These are phyloP conservation scores for Trachelus iudaicus DNA, from an alignment of 2,888 invertebrate species.

Conservation along the genomic window DNA sequence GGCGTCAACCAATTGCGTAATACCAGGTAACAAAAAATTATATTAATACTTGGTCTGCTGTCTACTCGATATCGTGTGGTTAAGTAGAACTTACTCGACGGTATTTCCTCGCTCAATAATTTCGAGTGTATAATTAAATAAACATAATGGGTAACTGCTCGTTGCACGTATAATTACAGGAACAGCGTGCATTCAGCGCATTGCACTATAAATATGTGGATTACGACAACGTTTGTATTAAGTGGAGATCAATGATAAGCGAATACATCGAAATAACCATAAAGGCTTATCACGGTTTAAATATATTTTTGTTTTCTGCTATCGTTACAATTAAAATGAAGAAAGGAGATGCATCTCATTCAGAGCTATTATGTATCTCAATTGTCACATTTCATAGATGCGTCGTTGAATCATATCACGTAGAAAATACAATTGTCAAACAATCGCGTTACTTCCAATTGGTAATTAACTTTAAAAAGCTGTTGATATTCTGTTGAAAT, in stretches of 20 bases:
- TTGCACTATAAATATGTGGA: neutral
- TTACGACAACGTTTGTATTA: neutral
- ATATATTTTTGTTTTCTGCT: neutral
- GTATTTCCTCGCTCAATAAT: neutral
- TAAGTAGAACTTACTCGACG: neutral
- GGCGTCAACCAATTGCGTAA: neutral
- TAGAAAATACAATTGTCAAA: no score
- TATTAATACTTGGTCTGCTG: neutral
- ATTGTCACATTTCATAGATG: no score
- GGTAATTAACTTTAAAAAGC: no score
- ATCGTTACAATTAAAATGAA: neutral
- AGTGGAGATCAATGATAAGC: neutral
- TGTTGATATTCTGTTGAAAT: no score
- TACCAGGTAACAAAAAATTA: neutral
- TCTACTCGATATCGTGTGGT: neutral
- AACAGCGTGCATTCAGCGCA: neutral
- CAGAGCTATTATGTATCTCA: neutral
- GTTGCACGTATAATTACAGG: neutral
- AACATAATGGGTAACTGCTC: neutral
- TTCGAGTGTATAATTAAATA: neutral
- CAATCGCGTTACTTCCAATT: no score
- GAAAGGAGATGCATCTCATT: neutral
- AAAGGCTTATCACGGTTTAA: neutral
- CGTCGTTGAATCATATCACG: no score
- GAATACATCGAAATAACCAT: neutral